A percentile compares a stretch with the other conserved stretches of the same genome.
Conservation (phyloP, 1,140 invertebrate genomes). For the Manduca sexta region DNA sequence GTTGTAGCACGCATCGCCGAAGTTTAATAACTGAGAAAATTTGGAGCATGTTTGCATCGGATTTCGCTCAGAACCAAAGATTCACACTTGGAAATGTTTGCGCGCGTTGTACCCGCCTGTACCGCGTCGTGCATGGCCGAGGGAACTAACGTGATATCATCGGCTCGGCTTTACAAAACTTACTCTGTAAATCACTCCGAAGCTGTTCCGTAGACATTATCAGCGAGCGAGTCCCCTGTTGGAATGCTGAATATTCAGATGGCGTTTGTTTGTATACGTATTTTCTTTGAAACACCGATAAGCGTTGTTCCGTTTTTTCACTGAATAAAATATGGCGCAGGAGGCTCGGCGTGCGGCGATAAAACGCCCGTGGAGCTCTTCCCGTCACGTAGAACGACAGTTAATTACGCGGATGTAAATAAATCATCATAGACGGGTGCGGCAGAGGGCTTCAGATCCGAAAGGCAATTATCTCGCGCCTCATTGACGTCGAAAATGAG, state of each 20-base stretch:
- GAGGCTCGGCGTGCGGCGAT: slow-evolving; percentile 50
- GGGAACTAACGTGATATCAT: slow-evolving; percentile 18
- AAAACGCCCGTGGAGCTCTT: slow-evolving; percentile 57
- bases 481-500: slow-evolving; percentile 65
- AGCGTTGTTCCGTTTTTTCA: slow-evolving; percentile 48
- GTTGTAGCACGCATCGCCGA: slow-evolving; percentile 52
- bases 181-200: slow-evolving; percentile 40
- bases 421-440: slow-evolving; percentile 68
- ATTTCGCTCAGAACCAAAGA: slow-evolving; percentile 15
- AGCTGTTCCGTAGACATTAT: slow-evolving; percentile 47
- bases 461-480: slow-evolving; percentile 67
- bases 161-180: slow-evolving; percentile 28
- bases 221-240: slow-evolving; percentile 39
- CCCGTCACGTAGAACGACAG: slow-evolving; percentile 70
- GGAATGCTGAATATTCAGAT: slow-evolving; percentile 51
- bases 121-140: background rate
- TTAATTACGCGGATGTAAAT: slow-evolving; percentile 72
- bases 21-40: slow-evolving; percentile 61
- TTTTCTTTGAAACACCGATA: slow-evolving; percentile 60
- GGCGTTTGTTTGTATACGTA: slow-evolving; percentile 60
- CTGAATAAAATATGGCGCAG: slow-evolving; percentile 56
- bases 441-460: slow-evolving; percentile 58
- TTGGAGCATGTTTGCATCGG: slow-evolving; percentile 4
- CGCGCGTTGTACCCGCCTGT: background rate
- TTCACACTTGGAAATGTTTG: slow-evolving; percentile 15